A percentile compares a stretch with the other conserved stretches of the same genome.
phyloP scores from a whole-genome alignment of 2,113 vertebrate species.

The Poeciliopsis prolifica region DNA sequence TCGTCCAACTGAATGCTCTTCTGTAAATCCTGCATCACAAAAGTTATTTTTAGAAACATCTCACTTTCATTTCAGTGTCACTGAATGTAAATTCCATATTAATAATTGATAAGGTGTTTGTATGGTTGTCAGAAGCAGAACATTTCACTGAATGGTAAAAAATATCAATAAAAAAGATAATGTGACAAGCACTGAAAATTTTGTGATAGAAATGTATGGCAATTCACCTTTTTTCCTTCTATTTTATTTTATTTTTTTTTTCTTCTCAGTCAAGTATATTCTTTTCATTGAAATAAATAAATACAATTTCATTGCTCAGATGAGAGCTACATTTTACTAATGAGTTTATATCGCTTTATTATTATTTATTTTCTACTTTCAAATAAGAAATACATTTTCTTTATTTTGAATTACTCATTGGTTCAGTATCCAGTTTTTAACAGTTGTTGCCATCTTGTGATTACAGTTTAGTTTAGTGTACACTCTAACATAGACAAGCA shows the following conservation, averaged over 20 bases:
- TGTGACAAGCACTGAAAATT: neutral
- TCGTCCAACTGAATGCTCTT: no score
- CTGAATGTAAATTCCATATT: neutral
- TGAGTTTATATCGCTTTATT: neutral
- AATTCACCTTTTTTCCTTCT: no score
- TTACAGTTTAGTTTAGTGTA: neutral
- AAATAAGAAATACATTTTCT: neutral
- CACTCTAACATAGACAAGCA: neutral
- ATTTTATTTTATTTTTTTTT: no score
- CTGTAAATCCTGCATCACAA: no score
- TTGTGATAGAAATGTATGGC: no score
- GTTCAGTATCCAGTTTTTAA: neutral
- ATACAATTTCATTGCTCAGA: neutral
- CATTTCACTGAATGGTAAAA: no score
- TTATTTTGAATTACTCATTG: neutral
- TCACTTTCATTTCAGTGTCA: neutral
- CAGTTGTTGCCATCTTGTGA: no score
- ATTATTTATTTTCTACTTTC: neutral
- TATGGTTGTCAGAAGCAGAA: neutral
- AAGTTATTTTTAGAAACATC: neutral
- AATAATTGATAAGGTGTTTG: neutral
- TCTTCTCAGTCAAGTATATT: neutral
- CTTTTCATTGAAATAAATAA: neutral
- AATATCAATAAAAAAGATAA: no score
- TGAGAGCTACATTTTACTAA: neutral